Base-by-base conservation (phyloP, 2,797 vertebrate genomes). In the Microcaecilia unicolor region DNA sequence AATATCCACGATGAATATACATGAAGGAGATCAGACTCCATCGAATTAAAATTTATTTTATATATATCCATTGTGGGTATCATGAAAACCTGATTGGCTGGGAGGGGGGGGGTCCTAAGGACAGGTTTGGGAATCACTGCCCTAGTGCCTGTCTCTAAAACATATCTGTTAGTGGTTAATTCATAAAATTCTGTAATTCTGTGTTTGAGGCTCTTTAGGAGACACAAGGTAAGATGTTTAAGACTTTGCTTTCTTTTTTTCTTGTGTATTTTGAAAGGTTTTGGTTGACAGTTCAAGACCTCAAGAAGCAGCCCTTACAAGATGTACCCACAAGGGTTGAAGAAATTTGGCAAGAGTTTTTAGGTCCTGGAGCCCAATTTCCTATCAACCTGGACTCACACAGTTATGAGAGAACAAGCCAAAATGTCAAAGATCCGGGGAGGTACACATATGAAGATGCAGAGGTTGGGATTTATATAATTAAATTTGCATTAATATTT, bases 321-420 rank as follows among this genome's bases (percentile, higher is more conserved):
- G 90, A 93, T 1, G 93, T 97, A 48, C 43, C 87, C 24, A 71
- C 67, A 40, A 76, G 92, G 45, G 89, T 91, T 8, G 88, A 90
- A 58, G 91, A 95, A 74, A 97, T 95, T 67, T 97, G 93, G 93
- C 87, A 90, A 62, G 93, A 97, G 73, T 97, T 96, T 59, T 73
- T 97, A 44, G 91, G 92, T 11, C 90, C 93, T 14, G 93, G 93
- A 8, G 91, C 92, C 12, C 88, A 88, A 31, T 96, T 91, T 57
- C 84, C 93, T 51, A 96, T 97, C 81, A 97, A 97, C 70, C 72
- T 97, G 79, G 93, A 97, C 72, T 94, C 93, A 49, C 92, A 94
- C 68, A 96, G 91, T 76, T 95, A 93, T 31, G 93, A 96, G 67
- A 87, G 83, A 60, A 96, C 93, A 66, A 94, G 90, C 67, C 91